Evolutionary conservation across 2,888 invertebrate species (phyloP), one percentile per base, ranked within the genome.

Genomic region (Epinotia brunnichana): DNA sequence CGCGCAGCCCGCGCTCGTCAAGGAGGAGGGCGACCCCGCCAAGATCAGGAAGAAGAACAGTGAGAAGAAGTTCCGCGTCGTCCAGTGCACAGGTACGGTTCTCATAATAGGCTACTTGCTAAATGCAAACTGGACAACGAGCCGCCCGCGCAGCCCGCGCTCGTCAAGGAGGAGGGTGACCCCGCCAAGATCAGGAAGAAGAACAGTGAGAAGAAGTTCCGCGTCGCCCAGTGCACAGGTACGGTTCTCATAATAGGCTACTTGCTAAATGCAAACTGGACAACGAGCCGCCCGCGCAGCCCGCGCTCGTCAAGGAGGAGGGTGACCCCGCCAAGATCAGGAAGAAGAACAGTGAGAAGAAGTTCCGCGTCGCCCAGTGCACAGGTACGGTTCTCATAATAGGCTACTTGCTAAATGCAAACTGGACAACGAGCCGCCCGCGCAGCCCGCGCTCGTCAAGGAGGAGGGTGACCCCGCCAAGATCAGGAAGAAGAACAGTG

Each of bases 81-180:
- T 44, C 15, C 44, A 44, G 44, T 44, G 73, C 77, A 39, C 35
- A 60, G 35, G 59, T 35, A 44, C 15, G 44, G 15, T 44, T 3
- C 15, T 5, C 24, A 24, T 24, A 24, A 3, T 24, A 4, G 24
- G 24, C 24, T 29, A 7, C n/a, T n/a, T n/a, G n/a, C n/a, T n/a
- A 98, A 98, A 87, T 95, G 96, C 81, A 96, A 96, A 86, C 67
- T 62, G 24, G 3, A 63, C 2, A 86, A 94, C 10, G 81, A 90
- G 2, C 13, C 51, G 5, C 48, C n/a, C 5, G n/a, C 4, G 15
- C 41, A 57, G 35, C 0, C 76, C 21, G 29, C 59, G 44, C 64
- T 69, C 21, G 94, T 96, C 74, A 97, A 97, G 87, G 97, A 97
- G n/a, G 82, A n/a, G 97, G 97, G n/a, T n/a, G n/a, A n/a, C n/a